phyloP scores from a whole-genome alignment of 2,797 vertebrate genomes.

The Acanthurus tractus region DNA sequence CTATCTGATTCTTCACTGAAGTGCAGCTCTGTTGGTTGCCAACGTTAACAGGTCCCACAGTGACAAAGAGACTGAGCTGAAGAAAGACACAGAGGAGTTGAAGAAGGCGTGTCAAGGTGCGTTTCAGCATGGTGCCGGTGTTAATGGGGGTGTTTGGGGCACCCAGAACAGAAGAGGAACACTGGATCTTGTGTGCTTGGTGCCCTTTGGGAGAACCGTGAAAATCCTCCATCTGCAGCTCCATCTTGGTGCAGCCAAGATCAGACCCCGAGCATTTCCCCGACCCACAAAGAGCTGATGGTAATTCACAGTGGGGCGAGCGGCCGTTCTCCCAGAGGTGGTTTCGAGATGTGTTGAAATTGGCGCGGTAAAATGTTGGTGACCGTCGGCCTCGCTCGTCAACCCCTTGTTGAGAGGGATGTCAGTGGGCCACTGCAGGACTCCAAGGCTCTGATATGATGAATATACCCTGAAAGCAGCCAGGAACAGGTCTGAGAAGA shows the following conservation, averaged over 20 bases:
- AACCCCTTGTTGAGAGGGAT: slow-evolving; percentile 64
- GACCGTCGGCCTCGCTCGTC: slow-evolving; percentile 55
- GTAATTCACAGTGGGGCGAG: slow-evolving; percentile 63
- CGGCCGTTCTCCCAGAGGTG: slow-evolving; percentile 46
- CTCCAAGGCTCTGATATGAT: slow-evolving; percentile 68
- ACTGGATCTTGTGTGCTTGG: slow-evolving; percentile 78
- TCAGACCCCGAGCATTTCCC: slow-evolving; percentile 49
- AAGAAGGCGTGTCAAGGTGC: slow-evolving; percentile 56
- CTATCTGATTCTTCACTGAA: slow-evolving; percentile 70
- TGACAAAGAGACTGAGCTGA: slow-evolving; percentile 54
- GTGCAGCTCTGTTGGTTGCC: slow-evolving; percentile 72
- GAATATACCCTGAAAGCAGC: slow-evolving; percentile 60
- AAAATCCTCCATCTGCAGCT: slow-evolving; percentile 52
- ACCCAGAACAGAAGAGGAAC: slow-evolving; percentile 68
- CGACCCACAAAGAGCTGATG: slow-evolving; percentile 73
- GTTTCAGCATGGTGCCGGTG: slow-evolving; percentile 77
- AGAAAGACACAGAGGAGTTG: slow-evolving; percentile 43
- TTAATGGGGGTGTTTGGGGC: slow-evolving; percentile 76
- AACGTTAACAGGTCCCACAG: slow-evolving; percentile 74
- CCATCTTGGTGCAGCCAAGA: slow-evolving; percentile 34
- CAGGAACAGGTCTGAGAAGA: slow-evolving; percentile 59
- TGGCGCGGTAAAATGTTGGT: slow-evolving; percentile 62
- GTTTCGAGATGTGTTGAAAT: slow-evolving; percentile 77
- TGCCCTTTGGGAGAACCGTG: slow-evolving; percentile 52
- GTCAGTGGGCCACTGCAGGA: slow-evolving; percentile 70